Evolutionary conservation across 1,140 invertebrate species (phyloP).

Genomic region (Saccostrea echinata): DNA sequence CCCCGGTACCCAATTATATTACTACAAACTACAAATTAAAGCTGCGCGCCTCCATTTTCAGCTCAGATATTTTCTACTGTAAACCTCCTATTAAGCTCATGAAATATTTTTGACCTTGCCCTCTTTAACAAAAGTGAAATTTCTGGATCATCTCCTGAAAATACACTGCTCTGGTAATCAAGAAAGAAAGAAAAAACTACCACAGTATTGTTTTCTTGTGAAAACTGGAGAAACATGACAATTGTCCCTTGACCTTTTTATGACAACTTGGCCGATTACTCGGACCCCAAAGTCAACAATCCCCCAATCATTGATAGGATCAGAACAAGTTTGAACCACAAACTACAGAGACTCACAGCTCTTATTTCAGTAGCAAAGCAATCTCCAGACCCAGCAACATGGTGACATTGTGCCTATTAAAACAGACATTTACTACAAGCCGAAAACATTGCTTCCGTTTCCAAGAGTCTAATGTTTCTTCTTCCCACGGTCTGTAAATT

Average conservation of each 20-base stretch:
- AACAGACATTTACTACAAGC: slow-evolving; percentile 29
- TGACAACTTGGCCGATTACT: not conserved
- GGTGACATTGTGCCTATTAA: slow-evolving; percentile 24
- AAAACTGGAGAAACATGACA: not conserved
- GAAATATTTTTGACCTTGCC: too few species aligned
- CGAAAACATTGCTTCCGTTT: slow-evolving; percentile 28
- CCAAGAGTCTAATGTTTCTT: slow-evolving; percentile 23
- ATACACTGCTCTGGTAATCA: too few species aligned
- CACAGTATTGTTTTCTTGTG: not conserved
- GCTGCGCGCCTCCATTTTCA: too few species aligned
- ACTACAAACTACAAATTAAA: too few species aligned
- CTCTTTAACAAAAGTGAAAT: too few species aligned
- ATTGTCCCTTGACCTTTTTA: too few species aligned
- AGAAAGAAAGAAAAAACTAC: too few species aligned
- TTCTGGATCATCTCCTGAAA: too few species aligned
- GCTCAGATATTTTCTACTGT: too few species aligned
- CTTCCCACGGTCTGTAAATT: slow-evolving; percentile 8
- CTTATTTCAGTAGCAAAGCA: slow-evolving; percentile 8
- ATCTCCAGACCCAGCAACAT: not conserved
- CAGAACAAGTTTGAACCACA: not conserved
- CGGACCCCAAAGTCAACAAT: slow-evolving; percentile 25
- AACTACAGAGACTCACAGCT: not conserved
- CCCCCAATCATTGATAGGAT: slow-evolving; percentile 6
- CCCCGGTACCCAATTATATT: too few species aligned
- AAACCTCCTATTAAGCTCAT: too few species aligned